A percentile compares a stretch with the other conserved stretches of the same genome.
These are phyloP conservation scores for Hemicentrotus pulcherrimus DNA, from an alignment of 35 echinoderm and acorn worm genomes.

Conservation along the genomic window DNA sequence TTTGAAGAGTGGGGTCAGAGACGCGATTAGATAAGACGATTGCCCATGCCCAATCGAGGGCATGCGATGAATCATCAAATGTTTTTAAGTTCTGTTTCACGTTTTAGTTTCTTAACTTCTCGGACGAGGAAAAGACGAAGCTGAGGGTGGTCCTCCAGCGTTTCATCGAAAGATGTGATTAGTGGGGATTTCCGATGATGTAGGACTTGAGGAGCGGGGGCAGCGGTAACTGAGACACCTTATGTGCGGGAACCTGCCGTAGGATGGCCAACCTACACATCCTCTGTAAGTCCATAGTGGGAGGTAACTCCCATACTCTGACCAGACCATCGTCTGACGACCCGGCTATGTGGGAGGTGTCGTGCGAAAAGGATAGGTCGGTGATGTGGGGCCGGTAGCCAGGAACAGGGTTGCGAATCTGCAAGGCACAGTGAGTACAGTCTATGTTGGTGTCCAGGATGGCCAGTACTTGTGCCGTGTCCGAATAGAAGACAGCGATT, in stretches of 20 bases:
- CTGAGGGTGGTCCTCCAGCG: not conserved
- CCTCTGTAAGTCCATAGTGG: conserved; percentile 58
- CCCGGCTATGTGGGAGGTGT: conserved; percentile 71
- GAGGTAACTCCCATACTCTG: conserved; percentile 69
- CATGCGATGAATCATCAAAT: not conserved
- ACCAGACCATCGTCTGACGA: conserved; percentile 77
- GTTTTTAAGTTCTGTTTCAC: not conserved
- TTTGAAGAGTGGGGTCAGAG: not conserved
- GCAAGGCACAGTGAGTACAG: conserved; percentile 75
- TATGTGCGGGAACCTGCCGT: conserved; percentile 70
- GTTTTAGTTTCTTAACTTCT: not conserved
- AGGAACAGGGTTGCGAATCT: conserved; percentile 57
- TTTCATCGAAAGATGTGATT: not conserved
- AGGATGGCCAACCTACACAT: conserved; percentile 74
- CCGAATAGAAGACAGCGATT: conserved; percentile 62
- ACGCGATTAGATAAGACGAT: not conserved
- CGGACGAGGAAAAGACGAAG: not conserved
- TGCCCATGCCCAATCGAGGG: not conserved
- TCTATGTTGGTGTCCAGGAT: conserved; percentile 68
- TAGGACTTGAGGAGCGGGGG: conserved; percentile 67
- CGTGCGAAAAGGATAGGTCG: conserved; percentile 75
- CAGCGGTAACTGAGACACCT: conserved; percentile 69
- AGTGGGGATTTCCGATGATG: conserved; percentile 75
- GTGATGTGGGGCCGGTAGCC: conserved; percentile 59
- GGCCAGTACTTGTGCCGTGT: conserved; percentile 48